phyloP scores from a whole-genome alignment of 2,888 invertebrate genomes.

The Ophion obscuratus region DNA sequence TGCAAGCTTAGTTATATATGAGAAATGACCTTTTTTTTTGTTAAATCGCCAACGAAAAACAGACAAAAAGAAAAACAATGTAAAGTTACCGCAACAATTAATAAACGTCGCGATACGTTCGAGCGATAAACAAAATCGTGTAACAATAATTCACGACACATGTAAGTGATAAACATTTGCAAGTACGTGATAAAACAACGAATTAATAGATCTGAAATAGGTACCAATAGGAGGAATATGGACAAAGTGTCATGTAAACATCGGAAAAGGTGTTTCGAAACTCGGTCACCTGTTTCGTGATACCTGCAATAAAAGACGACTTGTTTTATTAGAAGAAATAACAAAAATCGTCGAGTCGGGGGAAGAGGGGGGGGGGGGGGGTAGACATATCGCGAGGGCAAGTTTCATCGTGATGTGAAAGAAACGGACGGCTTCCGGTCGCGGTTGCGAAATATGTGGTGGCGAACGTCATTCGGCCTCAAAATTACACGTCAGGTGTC shows the following conservation, averaged over 20 bases:
- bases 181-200: too few relatives aligned
- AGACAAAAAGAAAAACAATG: not conserved
- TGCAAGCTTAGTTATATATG: constrained; percentile 20
- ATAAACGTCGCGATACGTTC: not conserved
- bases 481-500: constrained; percentile 78
- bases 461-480: constrained; percentile 69
- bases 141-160: too few relatives aligned
- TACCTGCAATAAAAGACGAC: constrained; percentile 20
- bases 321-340: too few relatives aligned
- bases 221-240: too few relatives aligned
- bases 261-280: too few relatives aligned
- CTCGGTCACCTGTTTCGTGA: not conserved
- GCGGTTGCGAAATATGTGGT: constrained; percentile 40
- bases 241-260: not conserved
- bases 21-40: not conserved
- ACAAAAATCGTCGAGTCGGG: not conserved
- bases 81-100: not conserved
- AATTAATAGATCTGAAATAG: too few relatives aligned
- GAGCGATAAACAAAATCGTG: not conserved
- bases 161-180: too few relatives aligned
- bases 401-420: constrained; percentile 56
- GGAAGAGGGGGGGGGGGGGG: constrained; percentile 54
- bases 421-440: constrained; percentile 76
- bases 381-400: constrained; percentile 31
- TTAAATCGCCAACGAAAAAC: not conserved